Evolutionary conservation across 2,888 invertebrate species (phyloP).

Genomic region (Mimachlamys varia): DNA sequence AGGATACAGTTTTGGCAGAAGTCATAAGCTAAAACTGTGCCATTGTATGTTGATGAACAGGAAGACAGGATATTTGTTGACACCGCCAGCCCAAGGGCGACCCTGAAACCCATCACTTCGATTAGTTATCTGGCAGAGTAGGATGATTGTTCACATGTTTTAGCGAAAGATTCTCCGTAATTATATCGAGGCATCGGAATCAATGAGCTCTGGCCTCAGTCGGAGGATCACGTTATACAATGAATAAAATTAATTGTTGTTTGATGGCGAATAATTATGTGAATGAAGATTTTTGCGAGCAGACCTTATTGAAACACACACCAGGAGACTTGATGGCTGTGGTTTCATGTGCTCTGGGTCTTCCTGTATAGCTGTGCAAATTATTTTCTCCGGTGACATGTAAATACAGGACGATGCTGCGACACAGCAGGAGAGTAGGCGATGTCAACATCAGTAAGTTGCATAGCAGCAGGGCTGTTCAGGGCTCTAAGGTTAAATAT

Average conservation of each 20-base stretch:
- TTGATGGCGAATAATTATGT: not conserved
- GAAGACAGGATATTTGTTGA: too few relatives aligned
- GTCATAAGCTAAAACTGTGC: not conserved
- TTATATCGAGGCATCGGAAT: slow-evolving; percentile 19
- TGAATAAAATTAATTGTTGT: slow-evolving; percentile 29
- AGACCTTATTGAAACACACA: not conserved
- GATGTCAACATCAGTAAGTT: slow-evolving; percentile 2
- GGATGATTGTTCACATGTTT: not conserved
- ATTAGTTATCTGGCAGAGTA: not conserved
- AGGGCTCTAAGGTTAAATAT: not conserved
- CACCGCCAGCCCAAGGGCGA: not conserved
- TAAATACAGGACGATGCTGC: not conserved
- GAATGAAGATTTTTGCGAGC: not conserved
- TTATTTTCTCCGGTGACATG: not conserved
- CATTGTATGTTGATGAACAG: too few relatives aligned
- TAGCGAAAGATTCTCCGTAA: slow-evolving; percentile 4
- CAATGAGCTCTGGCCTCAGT: slow-evolving; percentile 13
- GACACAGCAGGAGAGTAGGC: slow-evolving; percentile 2
- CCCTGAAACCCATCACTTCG: slow-evolving; percentile 16
- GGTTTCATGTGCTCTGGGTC: not conserved
- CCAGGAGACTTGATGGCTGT: slow-evolving; percentile 6
- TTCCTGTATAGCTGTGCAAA: not conserved
- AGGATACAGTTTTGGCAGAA: not conserved
- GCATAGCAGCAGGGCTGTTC: not conserved
- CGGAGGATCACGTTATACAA: not conserved